Base-by-base conservation (phyloP, 2,113 vertebrate genomes). In the Atherinomorus stipes region DNA sequence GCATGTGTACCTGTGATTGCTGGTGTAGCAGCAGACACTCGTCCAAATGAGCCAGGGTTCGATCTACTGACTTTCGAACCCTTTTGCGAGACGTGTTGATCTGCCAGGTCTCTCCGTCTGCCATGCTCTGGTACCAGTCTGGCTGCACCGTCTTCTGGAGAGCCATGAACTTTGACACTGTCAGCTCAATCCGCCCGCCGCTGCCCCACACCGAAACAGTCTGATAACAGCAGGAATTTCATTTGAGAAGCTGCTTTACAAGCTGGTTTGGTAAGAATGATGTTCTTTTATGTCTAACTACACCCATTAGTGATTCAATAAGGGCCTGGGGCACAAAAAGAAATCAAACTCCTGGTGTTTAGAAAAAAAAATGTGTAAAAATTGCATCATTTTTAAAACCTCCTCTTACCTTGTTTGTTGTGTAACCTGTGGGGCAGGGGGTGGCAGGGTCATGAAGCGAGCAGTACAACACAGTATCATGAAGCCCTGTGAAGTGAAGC, bases 101-200 rank as follows among this genome's bases (percentile, higher is more conserved):
- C 83, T 93, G 94, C 92, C 94, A 84, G 8, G 94, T 95, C 74
- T 98, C 98, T 45, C 97, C 96, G 21, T 99, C 98, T 7, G 94
- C 94, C 88, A 99, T 94, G 86, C 96, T 97, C 90, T 98, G 96
- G 91, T 98, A 97, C 95, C 95, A 98, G 89, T 98, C 96, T 0
- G 96, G 96, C 85, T 93, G 95, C 73, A 98, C 81, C 1, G 88
- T 90, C 31, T 91, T 90, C 88, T 98, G 97, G 22, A 98, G 86
- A 11, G 94, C 93, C 95, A 99, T 97, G 92, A 97, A 99, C 81
- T 94, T 96, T 40, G 94, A 93, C 53, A 86, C 84, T 0, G 95
- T 96, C 72, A 99, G 82, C 80, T 99, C 97, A n/a, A 97, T 93
- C 52, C 98, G 93, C 19, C 98, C 98, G 0, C 96, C 96, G 56